These are phyloP conservation scores for Larimichthys polyactis DNA, from an alignment of 2,113 vertebrate genomes.

Conservation along the genomic window DNA sequence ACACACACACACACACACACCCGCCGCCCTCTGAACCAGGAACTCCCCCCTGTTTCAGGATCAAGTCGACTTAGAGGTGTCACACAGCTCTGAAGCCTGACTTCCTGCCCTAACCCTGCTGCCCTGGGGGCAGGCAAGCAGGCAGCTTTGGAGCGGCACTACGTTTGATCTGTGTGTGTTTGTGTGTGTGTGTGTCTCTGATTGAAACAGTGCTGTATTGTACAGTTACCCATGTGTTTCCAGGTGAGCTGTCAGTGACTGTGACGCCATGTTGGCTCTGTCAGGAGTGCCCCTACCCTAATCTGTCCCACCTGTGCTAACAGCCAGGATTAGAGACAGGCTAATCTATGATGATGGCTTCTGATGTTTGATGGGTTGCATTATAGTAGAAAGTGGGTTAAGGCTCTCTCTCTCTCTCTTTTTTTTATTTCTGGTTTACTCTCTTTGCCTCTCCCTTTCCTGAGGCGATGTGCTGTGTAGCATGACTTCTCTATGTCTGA, in stretches of 20 bases:
- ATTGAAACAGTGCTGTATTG: slow-evolving; percentile 73
- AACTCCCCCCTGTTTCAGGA: slow-evolving; percentile 61
- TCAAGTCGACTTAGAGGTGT: slow-evolving; percentile 78
- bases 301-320: slow-evolving; percentile 83
- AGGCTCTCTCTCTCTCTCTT: slow-evolving; percentile 34
- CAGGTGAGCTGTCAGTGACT: slow-evolving; percentile 80
- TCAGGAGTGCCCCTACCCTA: slow-evolving; percentile 73
- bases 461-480: slow-evolving; percentile 56
- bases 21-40: slow-evolving; percentile 47
- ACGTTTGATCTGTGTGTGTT: slow-evolving; percentile 64
- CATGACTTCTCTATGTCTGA: slow-evolving; percentile 45
- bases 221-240: slow-evolving; percentile 80
- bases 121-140: slow-evolving; percentile 64
- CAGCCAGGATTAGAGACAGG: slow-evolving; percentile 78
- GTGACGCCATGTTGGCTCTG: slow-evolving; percentile 77
- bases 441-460: slow-evolving; percentile 54
- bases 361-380: slow-evolving; percentile 77
- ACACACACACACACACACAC: slow-evolving; percentile 41
- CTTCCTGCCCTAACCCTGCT: slow-evolving; percentile 73
- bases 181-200: slow-evolving; percentile 50
- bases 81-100: slow-evolving; percentile 69
- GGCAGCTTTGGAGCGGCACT: slow-evolving; percentile 67
- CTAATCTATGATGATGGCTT: slow-evolving; percentile 78
- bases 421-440: slow-evolving; percentile 37
- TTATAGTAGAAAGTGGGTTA: slow-evolving; percentile 73